A percentile compares a stretch with the other conserved stretches of the same genome.
These are phyloP conservation scores for Dendrolimus kikuchii DNA, from an alignment of 1,140 invertebrate species.

Conservation along the genomic window DNA sequence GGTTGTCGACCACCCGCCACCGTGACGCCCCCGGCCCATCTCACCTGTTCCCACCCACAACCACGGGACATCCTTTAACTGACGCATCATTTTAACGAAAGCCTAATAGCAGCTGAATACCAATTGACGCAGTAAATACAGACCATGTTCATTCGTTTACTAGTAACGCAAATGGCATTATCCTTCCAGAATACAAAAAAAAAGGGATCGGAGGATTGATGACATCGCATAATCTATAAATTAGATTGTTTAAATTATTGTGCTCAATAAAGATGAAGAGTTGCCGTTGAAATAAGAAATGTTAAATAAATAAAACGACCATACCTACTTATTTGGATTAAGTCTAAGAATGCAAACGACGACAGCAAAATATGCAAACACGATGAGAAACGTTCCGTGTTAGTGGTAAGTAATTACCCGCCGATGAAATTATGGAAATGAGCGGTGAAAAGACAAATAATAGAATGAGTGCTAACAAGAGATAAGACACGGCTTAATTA, in stretches of 20 bases:
- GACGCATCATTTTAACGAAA: constrained; percentile 57
- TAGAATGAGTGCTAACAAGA: constrained; percentile 72
- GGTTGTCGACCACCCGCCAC: constrained; percentile 30
- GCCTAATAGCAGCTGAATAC: constrained; percentile 34
- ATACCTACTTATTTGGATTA: constrained; percentile 20
- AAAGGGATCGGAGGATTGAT: too few relatives aligned
- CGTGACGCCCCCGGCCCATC: constrained; percentile 16
- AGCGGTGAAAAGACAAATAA: constrained; percentile 71
- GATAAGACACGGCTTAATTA: constrained; percentile 72
- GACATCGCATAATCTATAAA: too few relatives aligned
- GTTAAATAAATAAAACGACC: constrained; percentile 10
- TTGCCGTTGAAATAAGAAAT: neutral
- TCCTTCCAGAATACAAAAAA: too few relatives aligned
- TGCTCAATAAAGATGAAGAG: too few relatives aligned
- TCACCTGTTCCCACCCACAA: too few relatives aligned
- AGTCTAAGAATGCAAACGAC: constrained; percentile 36
- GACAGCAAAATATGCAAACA: constrained; percentile 59
- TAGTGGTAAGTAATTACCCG: constrained; percentile 64
- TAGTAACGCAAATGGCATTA: too few relatives aligned
- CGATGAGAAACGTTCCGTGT: constrained; percentile 47
- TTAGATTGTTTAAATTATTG: too few relatives aligned
- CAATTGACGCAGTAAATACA: constrained; percentile 16
- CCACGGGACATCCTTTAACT: constrained; percentile 32
- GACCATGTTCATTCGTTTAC: too few relatives aligned
- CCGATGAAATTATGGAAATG: constrained; percentile 71